A percentile compares a stretch with the other conserved stretches of the same genome.
Conservation (phyloP, 2,113 vertebrate species). For the Cynopterus brachyotis region DNA sequence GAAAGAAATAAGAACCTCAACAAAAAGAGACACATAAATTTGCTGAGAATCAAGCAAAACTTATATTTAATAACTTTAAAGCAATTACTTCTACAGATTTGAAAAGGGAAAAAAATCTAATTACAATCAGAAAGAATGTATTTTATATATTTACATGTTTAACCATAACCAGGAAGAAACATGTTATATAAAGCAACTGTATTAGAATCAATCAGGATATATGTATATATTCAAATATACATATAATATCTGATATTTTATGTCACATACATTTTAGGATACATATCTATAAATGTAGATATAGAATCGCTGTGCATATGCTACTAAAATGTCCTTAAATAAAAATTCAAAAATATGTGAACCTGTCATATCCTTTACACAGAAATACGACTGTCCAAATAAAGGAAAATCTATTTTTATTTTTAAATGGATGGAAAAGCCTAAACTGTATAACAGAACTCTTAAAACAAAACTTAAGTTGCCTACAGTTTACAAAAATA, state of each 20-base stretch:
- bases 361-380: not conserved
- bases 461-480: not conserved
- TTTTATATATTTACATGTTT: constrained; percentile 4
- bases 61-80: not conserved
- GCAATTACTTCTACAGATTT: constrained; percentile 14
- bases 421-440: not conserved
- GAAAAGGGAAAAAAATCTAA: not conserved
- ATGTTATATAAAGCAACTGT: not conserved
- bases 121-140: constrained; percentile 40
- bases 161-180: constrained; percentile 32
- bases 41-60: not conserved
- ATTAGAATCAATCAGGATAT: constrained; percentile 19
- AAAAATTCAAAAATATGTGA: not conserved
- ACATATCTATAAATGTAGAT: not conserved
- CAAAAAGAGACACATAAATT: not conserved
- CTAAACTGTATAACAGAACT: not conserved
- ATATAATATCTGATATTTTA: not conserved
- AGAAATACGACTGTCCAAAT: not conserved
- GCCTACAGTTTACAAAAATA: not conserved
- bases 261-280: not conserved
- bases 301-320: not conserved
- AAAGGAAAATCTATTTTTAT: not conserved
- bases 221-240: not conserved
- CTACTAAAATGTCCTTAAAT: not conserved
- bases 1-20: not conserved